Conservation (phyloP, 2,113 vertebrate genomes). For the Nesoenas mayeri region DNA sequence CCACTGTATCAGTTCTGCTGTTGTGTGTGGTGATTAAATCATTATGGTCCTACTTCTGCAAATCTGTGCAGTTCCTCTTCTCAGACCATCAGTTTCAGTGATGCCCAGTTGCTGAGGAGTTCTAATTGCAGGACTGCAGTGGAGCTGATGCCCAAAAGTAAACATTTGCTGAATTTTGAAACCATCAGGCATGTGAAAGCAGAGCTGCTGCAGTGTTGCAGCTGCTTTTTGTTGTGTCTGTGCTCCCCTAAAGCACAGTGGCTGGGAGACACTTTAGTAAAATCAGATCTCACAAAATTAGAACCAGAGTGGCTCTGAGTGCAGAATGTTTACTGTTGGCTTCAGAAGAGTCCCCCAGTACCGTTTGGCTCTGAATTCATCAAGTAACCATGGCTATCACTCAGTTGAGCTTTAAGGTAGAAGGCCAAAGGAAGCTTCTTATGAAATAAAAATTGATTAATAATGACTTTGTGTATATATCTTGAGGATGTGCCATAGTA, state of each 20-base stretch:
- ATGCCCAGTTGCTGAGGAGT: neutral
- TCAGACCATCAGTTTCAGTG: neutral
- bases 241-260: neutral
- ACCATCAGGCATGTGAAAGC: neutral
- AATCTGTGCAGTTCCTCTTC: neutral
- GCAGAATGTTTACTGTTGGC: neutral
- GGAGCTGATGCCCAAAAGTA: neutral
- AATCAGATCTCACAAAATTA: neutral
- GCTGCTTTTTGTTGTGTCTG: neutral
- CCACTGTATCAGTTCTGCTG: neutral
- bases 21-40: neutral
- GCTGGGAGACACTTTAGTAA: neutral
- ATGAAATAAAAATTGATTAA: conserved; percentile 27
- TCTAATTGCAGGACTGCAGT: neutral
- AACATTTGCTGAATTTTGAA: neutral
- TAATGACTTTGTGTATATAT: conserved; percentile 25
- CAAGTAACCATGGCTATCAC: neutral
- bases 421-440: neutral
- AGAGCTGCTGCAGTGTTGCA: neutral
- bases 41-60: neutral
- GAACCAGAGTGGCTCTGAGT: neutral
- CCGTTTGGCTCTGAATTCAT: neutral
- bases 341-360: neutral
- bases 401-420: neutral
- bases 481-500: neutral